Evolutionary conservation across 2,113 vertebrate species (phyloP).

Genomic region (Noctilio leporinus): DNA sequence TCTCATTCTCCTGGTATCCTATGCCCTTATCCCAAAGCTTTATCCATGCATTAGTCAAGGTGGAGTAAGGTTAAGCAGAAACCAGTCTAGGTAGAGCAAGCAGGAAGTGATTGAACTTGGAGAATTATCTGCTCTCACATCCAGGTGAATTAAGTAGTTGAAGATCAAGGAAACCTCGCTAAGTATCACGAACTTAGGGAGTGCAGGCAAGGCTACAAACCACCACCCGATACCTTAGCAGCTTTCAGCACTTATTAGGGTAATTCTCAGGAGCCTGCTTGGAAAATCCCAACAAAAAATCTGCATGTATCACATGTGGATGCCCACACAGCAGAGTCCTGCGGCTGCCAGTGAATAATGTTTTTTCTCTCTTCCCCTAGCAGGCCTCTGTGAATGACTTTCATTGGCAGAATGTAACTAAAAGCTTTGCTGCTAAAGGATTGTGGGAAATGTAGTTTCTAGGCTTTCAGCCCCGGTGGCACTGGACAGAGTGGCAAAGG

Average conservation of each 20-base stretch:
- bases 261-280: background rate
- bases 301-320: background rate
- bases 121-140: background rate
- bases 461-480: background rate
- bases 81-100: background rate
- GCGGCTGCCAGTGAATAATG: background rate
- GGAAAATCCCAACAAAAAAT: background rate
- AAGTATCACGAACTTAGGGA: background rate
- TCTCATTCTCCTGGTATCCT: background rate
- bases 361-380: background rate
- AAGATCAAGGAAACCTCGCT: background rate
- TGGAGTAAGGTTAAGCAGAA: background rate
- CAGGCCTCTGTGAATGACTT: background rate
- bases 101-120: background rate
- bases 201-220: background rate
- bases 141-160: background rate
- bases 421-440: background rate
- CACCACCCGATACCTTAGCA: background rate
- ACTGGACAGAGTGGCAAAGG: background rate
- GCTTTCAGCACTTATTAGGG: background rate
- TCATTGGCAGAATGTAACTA: background rate
- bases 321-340: background rate
- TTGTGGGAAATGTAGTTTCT: background rate
- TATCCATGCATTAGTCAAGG: background rate
- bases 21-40: background rate